Base-by-base conservation (phyloP, 1,140 invertebrate genomes). In the Hesperophylax magnus region DNA sequence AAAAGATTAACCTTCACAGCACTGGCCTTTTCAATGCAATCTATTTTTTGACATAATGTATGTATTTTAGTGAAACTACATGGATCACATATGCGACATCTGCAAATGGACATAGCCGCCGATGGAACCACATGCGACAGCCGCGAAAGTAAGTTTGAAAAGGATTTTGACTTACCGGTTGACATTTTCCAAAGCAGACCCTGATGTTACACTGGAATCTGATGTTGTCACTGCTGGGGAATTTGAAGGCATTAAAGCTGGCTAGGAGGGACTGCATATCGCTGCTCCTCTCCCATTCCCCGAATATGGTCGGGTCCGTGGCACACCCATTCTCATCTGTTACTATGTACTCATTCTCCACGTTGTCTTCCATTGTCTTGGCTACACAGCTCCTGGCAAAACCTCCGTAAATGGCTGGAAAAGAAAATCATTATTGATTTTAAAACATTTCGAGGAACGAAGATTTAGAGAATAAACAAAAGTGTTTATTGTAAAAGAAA, bases 191-290 rank as follows among this genome's bases (percentile, higher is more conserved):
- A 86, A 98, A 98, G 91, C 97, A 98, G 5, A 98, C 97, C 61
- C 97, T 92, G 86, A 98, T 97, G 87, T 98, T 98, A 87, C 97
- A 98, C 88, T 98, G 97, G 95, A 98, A 98, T 88, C 96, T 91
- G 84, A 98, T 97, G 86, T 97, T 98, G 85, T 98, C 97, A 85
- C 96, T 97, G 80, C 95, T 96, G 0, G 97, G 97, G 92, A 98
- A 98, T 87, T 98, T 98, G 87, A 98, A 98, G 5, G 97, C 97
- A 87, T 97, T 97, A 87, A 98, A 98, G 80, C 94, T 93, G 56
- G 97, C 97, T 85, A 95, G 90, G 22, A 98, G 88, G 14, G 95
- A 93, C 86, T 96, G 95, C 14, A 94, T 94, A 52, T 96, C 95
- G 6, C 94, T 92, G 86, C 96, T 96, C 82, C 96, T 94, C 83